phyloP scores from a whole-genome alignment of 2,888 invertebrate species.

The Protodeltote pygarga region DNA sequence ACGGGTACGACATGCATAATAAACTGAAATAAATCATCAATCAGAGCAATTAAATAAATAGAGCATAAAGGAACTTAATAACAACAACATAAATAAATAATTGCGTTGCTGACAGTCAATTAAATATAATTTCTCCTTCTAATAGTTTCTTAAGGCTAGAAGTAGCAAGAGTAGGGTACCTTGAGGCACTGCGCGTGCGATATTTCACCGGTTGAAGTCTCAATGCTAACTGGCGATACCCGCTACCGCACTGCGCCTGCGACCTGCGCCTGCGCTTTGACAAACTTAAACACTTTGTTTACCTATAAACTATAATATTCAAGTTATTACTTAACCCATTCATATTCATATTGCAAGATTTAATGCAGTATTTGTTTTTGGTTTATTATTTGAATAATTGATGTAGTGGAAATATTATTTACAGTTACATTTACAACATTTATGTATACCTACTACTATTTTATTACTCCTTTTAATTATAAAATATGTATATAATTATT shows the following conservation, averaged over 20 bases:
- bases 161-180: conserved; percentile 23
- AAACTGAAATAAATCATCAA: background rate
- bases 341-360: conserved; percentile 4
- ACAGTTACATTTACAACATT: too few relatives aligned
- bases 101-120: conserved; percentile 33
- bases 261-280: conserved; percentile 19
- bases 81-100: conserved; percentile 30
- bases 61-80: conserved; percentile 15
- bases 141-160: conserved; percentile 35
- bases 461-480: background rate
- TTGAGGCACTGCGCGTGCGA: conserved; percentile 42
- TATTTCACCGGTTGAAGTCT: conserved; percentile 61
- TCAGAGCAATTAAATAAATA: conserved; percentile 4
- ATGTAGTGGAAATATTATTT: background rate
- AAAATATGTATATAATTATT: background rate
- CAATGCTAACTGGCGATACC: conserved; percentile 59
- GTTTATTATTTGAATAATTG: background rate
- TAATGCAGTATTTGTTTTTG: conserved; percentile 1
- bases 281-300: conserved; percentile 23
- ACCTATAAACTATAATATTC: conserved; percentile 28
- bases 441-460: background rate
- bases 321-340: conserved; percentile 1
- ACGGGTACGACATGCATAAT: too few relatives aligned
- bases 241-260: conserved; percentile 38
- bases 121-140: conserved; percentile 41